Evolutionary conservation across 2,113 vertebrate genomes (phyloP), one percentile per base, ranked within the genome.

Genomic region (Damaliscus lunatus): DNA sequence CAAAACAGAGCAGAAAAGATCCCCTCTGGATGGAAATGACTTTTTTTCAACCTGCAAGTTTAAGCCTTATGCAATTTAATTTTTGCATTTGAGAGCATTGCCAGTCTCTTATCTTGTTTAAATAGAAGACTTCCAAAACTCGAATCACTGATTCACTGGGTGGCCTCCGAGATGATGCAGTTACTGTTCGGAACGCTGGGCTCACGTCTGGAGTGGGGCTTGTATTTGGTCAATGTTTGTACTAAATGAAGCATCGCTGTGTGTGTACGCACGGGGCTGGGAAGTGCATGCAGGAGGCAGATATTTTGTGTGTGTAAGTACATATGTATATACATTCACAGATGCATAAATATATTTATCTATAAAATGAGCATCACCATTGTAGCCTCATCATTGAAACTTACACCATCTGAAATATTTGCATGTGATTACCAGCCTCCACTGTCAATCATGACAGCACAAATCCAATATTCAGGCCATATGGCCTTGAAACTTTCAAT

Each of bases 391-490:
- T 95, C 96, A 43, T 53, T 19, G 90, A 98, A 98, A 97, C 88
- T 96, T 96, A 97, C 98, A 97, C 90, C 80, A 93, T 97, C 92
- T 98, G 98, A 98, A 98, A 98, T 97, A 98, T 97, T 97, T 99
- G 98, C 98, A 97, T 97, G 98, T 98, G 98, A 98, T 97, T 95
- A 94, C 91, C n/a, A 90, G 97, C 33, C 96, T 85, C 90, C 81
- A 33, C 97, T 98, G 98, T 98, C 98, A 97, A 96, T 99, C 98
- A 98, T 67, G 95, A 91, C 77, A 91, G 96, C 98, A 97, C 91
- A 97, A 98, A 99, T 98, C 98, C 98, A 98, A 98, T 98, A 98
- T 94, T 87, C 97, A 96, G 98, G 98, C 99, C 98, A 97, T 98
- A 98, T 98, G 98, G 98, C 98, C 98, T 98, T 97, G 98, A 98